Percentiles rank a stretch among this genome's conserved stretches.
phyloP scores from a whole-genome alignment of 2,888 invertebrate genomes.

The Drosophila phalerata region DNA sequence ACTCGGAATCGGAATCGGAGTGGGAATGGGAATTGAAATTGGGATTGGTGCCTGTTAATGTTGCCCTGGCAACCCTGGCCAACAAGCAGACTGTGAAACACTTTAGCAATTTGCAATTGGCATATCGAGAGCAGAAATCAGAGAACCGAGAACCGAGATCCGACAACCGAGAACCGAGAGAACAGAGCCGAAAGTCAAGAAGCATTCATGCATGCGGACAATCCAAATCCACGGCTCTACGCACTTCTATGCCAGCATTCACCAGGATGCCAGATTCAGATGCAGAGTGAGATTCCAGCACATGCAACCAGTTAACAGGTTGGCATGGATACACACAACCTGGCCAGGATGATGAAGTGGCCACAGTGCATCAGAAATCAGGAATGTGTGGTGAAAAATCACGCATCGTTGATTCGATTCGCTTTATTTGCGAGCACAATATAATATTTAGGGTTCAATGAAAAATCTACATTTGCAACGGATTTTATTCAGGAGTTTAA shows the following conservation, averaged over 20 bases:
- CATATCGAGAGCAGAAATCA: slow-evolving; percentile 70
- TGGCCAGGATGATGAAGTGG: background rate
- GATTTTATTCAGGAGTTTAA: background rate
- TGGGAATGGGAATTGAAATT: background rate
- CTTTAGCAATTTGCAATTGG: slow-evolving; percentile 69
- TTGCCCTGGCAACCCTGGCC: slow-evolving; percentile 66
- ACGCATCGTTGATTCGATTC: slow-evolving; percentile 45
- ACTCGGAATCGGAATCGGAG: slow-evolving; percentile 9
- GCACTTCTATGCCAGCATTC: slow-evolving; percentile 57
- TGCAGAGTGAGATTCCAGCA: slow-evolving; percentile 6
- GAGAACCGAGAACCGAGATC: slow-evolving; percentile 1
- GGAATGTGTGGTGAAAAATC: slow-evolving; percentile 37
- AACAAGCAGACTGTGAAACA: slow-evolving; percentile 30
- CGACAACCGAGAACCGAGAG: slow-evolving; percentile 18
- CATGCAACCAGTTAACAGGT: slow-evolving; percentile 27
- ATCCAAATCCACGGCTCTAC: slow-evolving; percentile 66
- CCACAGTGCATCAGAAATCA: background rate
- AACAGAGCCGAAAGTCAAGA: slow-evolving; percentile 50
- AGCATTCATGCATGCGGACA: slow-evolving; percentile 69
- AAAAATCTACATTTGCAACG: slow-evolving; percentile 7
- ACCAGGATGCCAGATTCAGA: slow-evolving; percentile 16
- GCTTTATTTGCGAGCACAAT: slow-evolving; percentile 34
- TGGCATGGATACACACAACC: slow-evolving; percentile 39
- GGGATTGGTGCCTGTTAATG: slow-evolving; percentile 55
- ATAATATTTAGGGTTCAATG: slow-evolving; percentile 43